A percentile compares a stretch with the other conserved stretches of the same genome.
Conservation (phyloP, 2,113 vertebrate genomes). For the Formicarius rufipectus region DNA sequence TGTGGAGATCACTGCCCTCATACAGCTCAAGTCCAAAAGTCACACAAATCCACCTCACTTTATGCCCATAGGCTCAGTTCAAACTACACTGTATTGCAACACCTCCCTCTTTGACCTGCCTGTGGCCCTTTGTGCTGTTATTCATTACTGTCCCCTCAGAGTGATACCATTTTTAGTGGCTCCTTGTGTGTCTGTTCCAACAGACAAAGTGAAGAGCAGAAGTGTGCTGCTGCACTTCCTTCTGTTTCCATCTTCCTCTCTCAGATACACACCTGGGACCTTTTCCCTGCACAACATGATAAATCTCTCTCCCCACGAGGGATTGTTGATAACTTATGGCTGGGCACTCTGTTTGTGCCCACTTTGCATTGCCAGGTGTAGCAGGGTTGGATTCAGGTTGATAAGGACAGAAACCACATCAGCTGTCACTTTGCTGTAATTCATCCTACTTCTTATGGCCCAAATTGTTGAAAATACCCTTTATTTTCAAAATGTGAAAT, state of each 20-base stretch:
- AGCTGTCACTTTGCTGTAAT: neutral
- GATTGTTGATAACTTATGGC: neutral
- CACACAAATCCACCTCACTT: neutral
- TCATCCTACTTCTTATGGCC: neutral
- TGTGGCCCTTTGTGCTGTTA: neutral
- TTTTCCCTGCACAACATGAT: neutral
- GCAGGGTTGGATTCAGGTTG: neutral
- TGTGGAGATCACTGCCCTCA: neutral
- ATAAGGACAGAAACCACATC: neutral
- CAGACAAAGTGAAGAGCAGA: neutral
- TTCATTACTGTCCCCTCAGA: neutral
- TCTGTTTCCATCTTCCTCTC: neutral
- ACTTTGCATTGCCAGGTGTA: neutral
- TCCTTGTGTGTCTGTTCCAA: neutral
- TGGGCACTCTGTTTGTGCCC: neutral
- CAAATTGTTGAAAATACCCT: neutral
- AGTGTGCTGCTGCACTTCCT: neutral
- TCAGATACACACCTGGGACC: neutral
- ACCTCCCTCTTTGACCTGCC: neutral
- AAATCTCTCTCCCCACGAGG: neutral
- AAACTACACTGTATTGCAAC: neutral
- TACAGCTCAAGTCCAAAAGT: neutral
- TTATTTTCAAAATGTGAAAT: neutral
- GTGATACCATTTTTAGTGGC: neutral
- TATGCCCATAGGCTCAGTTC: neutral